Evolutionary conservation across 1,140 invertebrate species (phyloP).

Genomic region (Conus betulinus): DNA sequence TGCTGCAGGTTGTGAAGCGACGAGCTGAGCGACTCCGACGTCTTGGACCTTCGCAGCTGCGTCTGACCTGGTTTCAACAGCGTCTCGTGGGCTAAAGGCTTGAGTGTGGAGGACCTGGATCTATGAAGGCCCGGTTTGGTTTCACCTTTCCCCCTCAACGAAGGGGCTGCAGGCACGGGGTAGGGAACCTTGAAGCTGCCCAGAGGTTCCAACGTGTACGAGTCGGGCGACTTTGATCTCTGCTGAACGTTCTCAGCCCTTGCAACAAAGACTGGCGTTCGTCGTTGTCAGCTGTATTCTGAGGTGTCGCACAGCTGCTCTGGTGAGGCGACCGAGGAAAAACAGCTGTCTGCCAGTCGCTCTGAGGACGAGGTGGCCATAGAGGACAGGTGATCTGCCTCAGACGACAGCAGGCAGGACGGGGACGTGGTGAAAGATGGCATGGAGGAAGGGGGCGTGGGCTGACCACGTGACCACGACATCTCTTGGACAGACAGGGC

Average conservation of each 20-base stretch:
- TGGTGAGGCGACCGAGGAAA: background rate
- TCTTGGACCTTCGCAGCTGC: conserved; percentile 6
- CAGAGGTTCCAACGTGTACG: background rate
- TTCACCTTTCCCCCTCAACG: no score
- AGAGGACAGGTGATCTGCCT: background rate
- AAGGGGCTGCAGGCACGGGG: background rate
- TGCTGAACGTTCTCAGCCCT: background rate
- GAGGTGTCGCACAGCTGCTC: background rate
- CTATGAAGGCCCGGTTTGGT: background rate
- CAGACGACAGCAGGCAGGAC: background rate
- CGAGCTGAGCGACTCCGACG: background rate
- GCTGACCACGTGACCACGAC: background rate
- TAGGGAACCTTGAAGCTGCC: background rate
- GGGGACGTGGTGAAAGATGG: background rate
- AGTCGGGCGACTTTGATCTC: background rate
- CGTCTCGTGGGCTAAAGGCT: background rate
- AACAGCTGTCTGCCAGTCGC: background rate
- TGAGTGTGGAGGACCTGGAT: background rate
- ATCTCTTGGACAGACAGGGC: background rate
- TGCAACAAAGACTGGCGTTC: background rate
- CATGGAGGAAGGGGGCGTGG: background rate
- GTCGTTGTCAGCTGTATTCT: background rate
- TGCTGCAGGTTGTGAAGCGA: background rate
- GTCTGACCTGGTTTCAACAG: background rate
- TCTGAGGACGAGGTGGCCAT: background rate